A percentile compares a stretch with the other conserved stretches of the same genome.
Conservation (phyloP, 2,797 vertebrate species). For the Chromobotia macracanthus region DNA sequence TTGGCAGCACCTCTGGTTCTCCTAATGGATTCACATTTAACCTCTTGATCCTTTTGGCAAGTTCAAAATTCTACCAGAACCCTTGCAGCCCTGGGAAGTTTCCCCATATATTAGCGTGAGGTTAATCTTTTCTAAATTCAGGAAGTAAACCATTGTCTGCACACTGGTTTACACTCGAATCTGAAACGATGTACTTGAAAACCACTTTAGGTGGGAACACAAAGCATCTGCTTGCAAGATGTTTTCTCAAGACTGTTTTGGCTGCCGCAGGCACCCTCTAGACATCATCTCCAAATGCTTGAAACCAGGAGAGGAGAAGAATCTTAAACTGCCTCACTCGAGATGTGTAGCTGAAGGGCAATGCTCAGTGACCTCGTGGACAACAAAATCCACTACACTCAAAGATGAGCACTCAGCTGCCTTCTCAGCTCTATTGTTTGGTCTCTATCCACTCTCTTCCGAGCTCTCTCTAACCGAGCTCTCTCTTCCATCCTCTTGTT, state of each 20-base stretch:
- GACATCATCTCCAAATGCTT: conserved; percentile 48
- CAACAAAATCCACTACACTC: conserved; percentile 63
- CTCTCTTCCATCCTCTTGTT: conserved; percentile 56
- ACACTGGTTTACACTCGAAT: conserved; percentile 35
- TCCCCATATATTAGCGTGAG: background rate
- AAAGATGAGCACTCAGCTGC: conserved; percentile 63
- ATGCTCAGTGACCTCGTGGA: conserved; percentile 64
- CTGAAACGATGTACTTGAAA: conserved; percentile 36
- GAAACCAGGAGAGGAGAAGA: conserved; percentile 43
- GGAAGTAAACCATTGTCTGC: conserved; percentile 28
- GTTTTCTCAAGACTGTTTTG: conserved; percentile 40
- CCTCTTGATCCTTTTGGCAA: conserved; percentile 34
- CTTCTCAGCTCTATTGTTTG: conserved; percentile 55
- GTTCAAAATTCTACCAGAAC: conserved; percentile 44
- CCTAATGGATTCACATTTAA: conserved; percentile 50
- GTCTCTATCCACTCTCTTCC: conserved; percentile 56
- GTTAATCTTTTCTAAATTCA: conserved; percentile 34
- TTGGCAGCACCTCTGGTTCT: conserved; percentile 41
- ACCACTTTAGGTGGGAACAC: conserved; percentile 53
- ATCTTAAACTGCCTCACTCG: conserved; percentile 59
- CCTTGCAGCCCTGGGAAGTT: conserved; percentile 14
- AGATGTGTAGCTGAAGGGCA: conserved; percentile 65
- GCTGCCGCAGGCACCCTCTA: conserved; percentile 37
- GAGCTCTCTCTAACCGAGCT: conserved; percentile 52
- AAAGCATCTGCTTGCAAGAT: conserved; percentile 23